Evolutionary conservation across 2,113 vertebrate genomes (phyloP).

Genomic region (Lepisosteus osseus): DNA sequence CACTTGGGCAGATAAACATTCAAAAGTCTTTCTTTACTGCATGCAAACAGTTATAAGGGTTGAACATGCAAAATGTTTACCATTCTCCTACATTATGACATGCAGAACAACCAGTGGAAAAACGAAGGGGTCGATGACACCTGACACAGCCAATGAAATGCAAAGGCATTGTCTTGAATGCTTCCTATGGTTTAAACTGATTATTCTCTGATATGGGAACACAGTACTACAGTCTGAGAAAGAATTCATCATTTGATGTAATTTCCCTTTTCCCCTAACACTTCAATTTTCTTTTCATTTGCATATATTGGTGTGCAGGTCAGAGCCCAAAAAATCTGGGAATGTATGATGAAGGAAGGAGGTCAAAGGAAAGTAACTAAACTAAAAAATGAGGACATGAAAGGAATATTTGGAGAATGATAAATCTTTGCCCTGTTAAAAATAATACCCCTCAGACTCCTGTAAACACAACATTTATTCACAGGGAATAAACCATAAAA

Average conservation of each 20-base stretch:
- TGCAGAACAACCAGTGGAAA: conserved; percentile 40
- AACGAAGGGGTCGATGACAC: conserved; percentile 38
- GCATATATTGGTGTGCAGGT: conserved; percentile 38
- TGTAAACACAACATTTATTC: background rate
- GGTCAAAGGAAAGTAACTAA: conserved; percentile 67
- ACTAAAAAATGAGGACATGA: conserved; percentile 36
- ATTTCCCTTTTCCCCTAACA: background rate
- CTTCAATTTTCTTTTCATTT: conserved; percentile 19
- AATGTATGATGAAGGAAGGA: conserved; percentile 34
- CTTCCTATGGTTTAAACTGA: no score
- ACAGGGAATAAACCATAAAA: background rate
- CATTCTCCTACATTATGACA: conserved; percentile 25
- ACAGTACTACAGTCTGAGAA: background rate
- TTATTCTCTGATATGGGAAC: no score
- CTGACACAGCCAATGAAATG: conserved; percentile 38
- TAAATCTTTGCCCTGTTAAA: conserved; percentile 10
- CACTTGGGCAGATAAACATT: background rate
- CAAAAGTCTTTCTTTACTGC: conserved; percentile 14
- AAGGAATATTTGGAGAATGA: conserved; percentile 22
- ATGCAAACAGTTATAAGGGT: conserved; percentile 26
- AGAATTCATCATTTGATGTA: background rate
- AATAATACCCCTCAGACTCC: conserved; percentile 5
- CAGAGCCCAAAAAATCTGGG: conserved; percentile 27
- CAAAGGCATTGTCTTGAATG: conserved; percentile 25
- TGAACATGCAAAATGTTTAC: conserved; percentile 27